Percentiles rank a stretch among this genome's conserved stretches.
Evolutionary conservation across 2,888 invertebrate genomes (phyloP).

Genomic region (Belgica antarctica): DNA sequence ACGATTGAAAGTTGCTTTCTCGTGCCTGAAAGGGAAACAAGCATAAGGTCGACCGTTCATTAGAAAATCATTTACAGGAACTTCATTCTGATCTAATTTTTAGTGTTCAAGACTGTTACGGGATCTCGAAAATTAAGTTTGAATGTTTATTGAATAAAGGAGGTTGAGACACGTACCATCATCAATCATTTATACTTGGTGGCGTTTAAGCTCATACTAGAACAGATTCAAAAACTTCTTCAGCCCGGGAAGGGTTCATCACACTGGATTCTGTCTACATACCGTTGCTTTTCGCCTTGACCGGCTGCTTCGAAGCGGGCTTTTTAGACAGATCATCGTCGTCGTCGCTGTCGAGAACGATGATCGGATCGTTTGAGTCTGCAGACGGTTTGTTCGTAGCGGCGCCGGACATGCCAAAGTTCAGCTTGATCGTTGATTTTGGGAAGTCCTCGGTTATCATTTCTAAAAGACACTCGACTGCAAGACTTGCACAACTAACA

Average conservation of each 20-base stretch:
- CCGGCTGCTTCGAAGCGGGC: conserved; percentile 48
- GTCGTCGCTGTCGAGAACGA: conserved; percentile 65
- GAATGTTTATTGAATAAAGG: too few relatives aligned
- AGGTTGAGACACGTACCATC: too few relatives aligned
- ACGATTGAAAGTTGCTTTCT: background rate
- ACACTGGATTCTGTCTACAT: conserved; percentile 48
- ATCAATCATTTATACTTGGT: too few relatives aligned
- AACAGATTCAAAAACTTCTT: too few relatives aligned
- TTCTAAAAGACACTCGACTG: background rate
- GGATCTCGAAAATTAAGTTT: too few relatives aligned
- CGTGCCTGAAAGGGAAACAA: background rate
- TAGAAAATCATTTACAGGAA: too few relatives aligned
- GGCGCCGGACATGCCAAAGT: conserved; percentile 48
- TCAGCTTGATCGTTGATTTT: conserved; percentile 47
- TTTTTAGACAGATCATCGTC: conserved; percentile 16
- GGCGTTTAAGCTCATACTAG: too few relatives aligned
- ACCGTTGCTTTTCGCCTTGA: conserved; percentile 48
- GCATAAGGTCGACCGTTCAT: too few relatives aligned
- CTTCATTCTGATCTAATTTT: too few relatives aligned
- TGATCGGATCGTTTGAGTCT: conserved; percentile 64
- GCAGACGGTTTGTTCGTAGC: conserved; percentile 46
- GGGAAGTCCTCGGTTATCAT: conserved; percentile 33
- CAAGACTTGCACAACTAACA: background rate
- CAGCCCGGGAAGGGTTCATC: too few relatives aligned
- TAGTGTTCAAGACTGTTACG: too few relatives aligned